phyloP scores from a whole-genome alignment of 92 coral and sea anemone species.

The Actinostola sp. region DNA sequence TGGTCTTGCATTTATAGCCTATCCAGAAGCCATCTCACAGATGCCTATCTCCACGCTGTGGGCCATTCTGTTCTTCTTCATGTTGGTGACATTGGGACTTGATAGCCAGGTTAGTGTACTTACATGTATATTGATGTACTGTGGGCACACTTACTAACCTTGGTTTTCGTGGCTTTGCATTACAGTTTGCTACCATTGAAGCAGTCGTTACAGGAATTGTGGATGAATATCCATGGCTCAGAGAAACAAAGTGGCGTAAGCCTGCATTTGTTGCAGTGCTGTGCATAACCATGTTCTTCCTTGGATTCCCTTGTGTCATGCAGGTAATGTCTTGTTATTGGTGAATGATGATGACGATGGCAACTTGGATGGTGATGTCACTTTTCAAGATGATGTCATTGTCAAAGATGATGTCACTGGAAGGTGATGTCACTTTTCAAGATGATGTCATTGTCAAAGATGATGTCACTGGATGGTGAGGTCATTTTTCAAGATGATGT shows the following conservation, averaged over 20 bases:
- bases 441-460: too few relatives aligned
- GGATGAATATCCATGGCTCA: constrained; percentile 61
- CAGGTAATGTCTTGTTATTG: constrained; percentile 39
- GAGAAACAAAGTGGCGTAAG: constrained; percentile 49
- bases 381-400: too few relatives aligned
- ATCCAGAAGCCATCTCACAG: constrained; percentile 66
- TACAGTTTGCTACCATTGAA: constrained; percentile 78
- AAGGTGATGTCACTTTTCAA: too few relatives aligned
- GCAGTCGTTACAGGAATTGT: constrained; percentile 73
- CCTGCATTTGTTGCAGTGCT: constrained; percentile 55
- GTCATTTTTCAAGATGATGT: too few relatives aligned
- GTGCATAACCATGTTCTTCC: constrained; percentile 54
- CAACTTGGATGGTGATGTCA: too few relatives aligned
- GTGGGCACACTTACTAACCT: too few relatives aligned
- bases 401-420: too few relatives aligned
- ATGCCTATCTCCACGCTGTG: constrained; percentile 65
- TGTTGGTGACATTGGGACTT: constrained; percentile 65
- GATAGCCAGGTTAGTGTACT: constrained; percentile 56
- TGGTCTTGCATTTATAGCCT: constrained; percentile 66
- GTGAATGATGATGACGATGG: too few relatives aligned
- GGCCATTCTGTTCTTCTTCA: constrained; percentile 68
- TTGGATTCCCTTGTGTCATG: constrained; percentile 53
- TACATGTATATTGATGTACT: neutral
- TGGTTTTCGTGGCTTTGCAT: too few relatives aligned
- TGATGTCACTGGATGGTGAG: too few relatives aligned